Evolutionary conservation across 2,113 vertebrate species (phyloP), one percentile per base, ranked within the genome.

Genomic region (Istiophorus platypterus): DNA sequence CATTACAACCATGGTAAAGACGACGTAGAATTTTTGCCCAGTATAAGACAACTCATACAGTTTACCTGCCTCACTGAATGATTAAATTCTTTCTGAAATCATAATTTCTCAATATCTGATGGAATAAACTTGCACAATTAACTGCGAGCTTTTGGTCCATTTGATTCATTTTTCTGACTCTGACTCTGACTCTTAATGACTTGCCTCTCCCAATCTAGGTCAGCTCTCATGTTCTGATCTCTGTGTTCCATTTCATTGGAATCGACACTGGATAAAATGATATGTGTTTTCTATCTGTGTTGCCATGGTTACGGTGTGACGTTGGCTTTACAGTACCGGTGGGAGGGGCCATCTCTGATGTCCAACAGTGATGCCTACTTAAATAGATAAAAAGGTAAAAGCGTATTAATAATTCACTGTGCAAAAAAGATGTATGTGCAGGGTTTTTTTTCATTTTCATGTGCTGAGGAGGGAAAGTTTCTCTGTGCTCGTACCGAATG

Each of bases 201-300:
- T 67, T 70, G 76, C 81, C 81, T 76, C 72, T 85, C 62, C 78
- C 73, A 45, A 92, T 89, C 79, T 90, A 90, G 91, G 92, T 91
- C 92, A 89, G 81, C 86, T 63, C 77, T 84, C 70, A 42, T 89
- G 75, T 89, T 90, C 81, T 90, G 86, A 91, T 88, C 84, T 88
- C 80, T 45, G 69, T 57, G 59, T 75, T 89, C 85, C 59, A 49
- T 81, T 83, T 81, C 76, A 72, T 57, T 84, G 68, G 76, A 83
- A 74, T 80, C 71, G 14, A 62, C 76, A 27, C 82, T 64, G 82
- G 85, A 76, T 84, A 83, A 83, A 88, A 85, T 85, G 72, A 86
- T 74, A 70, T 66, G 87, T 64, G 83, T 84, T 78, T 89, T 89
- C 65, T 76, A 15, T 83, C 74, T 66, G 77, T 57, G 85, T 93